These are phyloP conservation scores for Apolygus lucorum DNA, from an alignment of 1,140 invertebrate genomes.

Conservation along the genomic window DNA sequence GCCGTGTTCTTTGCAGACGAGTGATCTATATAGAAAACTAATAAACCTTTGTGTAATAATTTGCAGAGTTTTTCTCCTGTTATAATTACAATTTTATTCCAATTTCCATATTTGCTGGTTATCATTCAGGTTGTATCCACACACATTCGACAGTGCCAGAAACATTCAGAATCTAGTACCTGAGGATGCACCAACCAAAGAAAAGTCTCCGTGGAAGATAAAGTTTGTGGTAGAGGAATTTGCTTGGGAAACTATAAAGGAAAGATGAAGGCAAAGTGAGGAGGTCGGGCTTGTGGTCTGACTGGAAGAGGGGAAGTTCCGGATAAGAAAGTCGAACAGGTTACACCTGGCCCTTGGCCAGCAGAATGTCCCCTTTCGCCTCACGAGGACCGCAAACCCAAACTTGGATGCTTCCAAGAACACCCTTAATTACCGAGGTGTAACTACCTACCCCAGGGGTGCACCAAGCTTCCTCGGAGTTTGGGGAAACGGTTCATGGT, in stretches of 20 bases:
- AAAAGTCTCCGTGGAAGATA: too few species aligned
- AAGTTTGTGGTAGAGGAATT: neutral
- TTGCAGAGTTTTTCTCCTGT: too few species aligned
- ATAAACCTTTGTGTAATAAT: too few species aligned
- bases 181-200: too few species aligned
- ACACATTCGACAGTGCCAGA: too few species aligned
- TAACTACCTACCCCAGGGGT: neutral
- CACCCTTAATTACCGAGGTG: neutral
- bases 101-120: too few species aligned
- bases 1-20: too few species aligned
- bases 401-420: neutral
- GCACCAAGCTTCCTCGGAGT: neutral
- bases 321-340: neutral
- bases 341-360: slow-evolving; percentile 5
- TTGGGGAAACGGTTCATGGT: neutral
- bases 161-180: too few species aligned
- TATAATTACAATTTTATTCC: too few species aligned
- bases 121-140: too few species aligned
- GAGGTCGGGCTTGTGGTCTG: neutral
- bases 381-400: neutral
- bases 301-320: neutral
- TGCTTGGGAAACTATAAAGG: neutral
- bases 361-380: neutral
- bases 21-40: too few species aligned
- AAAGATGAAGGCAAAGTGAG: neutral